Base-by-base conservation (phyloP, 1,140 invertebrate genomes). In the Goniozus legneri region DNA sequence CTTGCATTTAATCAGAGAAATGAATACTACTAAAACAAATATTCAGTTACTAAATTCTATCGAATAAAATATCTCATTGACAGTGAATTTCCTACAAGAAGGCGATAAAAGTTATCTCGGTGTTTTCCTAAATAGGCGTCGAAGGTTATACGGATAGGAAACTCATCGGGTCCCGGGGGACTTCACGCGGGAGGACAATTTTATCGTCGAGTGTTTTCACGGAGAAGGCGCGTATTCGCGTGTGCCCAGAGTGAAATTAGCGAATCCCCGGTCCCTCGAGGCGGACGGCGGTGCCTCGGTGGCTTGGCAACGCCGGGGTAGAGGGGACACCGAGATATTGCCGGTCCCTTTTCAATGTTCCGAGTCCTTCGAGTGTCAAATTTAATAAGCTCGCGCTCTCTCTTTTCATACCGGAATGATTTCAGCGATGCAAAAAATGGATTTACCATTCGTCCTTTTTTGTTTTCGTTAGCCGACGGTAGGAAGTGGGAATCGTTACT, bases 321-420 rank as follows among this genome's bases (percentile, higher is more conserved):
- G 14, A 37, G 20, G 27, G 33, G 52, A 50, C 36, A 42, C 50
- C 51, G 41, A 64, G 61, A 65, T 67, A 67, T 68, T 62, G 47
- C 65, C 54, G 47, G 52, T 64, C 73, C 71, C 69, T 74, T 76
- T 76, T 73, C 71, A 76, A 76, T 74, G 71, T 73, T 69, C 69
- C 67, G 70, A 69, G 58, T 74, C 73, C 65, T 70, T 75, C 57
- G 56, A 74, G 69, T 75, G 73, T 75, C 73, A 76, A 76, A 76
- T 76, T 69, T 65, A 69, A 75, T 75, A 73, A 73, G 62, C 58
- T 45, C 36, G 47, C 58, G 48, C 45, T 38, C 30, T 42, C 24
- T 46, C 45, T 50, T 54, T 40, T 43, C 51, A n/a, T 24, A 44
- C 40, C 43, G 36, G 39, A 47, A 41, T 20, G 33, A 31, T 47